A percentile compares a stretch with the other conserved stretches of the same genome.
Evolutionary conservation across 2,888 invertebrate genomes (phyloP).

Genomic region (Flabesymbios commensalis): DNA sequence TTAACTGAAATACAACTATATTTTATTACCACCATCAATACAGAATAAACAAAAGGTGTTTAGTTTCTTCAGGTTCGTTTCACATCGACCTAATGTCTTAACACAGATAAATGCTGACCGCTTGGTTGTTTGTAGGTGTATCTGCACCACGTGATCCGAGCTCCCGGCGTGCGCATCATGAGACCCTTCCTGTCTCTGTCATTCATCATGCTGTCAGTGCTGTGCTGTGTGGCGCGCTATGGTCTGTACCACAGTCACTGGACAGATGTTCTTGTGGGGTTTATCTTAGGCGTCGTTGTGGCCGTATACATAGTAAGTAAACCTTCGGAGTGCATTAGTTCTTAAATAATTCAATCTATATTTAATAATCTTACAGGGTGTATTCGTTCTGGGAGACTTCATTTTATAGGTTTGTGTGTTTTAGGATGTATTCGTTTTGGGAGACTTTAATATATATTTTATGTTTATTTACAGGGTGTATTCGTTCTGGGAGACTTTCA

Average conservation of each 20-base stretch:
- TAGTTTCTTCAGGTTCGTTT: too few relatives aligned
- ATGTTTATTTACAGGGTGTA: too few relatives aligned
- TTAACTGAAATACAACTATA: too few relatives aligned
- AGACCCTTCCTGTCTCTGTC: conserved; percentile 62
- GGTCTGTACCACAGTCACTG: conserved; percentile 61
- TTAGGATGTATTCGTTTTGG: background rate
- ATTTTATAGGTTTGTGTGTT: background rate
- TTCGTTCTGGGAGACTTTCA: background rate
- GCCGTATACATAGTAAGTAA: conserved; percentile 61
- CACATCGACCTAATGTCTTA: too few relatives aligned
- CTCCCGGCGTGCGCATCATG: conserved; percentile 61
- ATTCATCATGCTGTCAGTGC: conserved; percentile 59
- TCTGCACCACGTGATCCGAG: conserved; percentile 61
- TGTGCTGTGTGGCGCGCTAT: conserved; percentile 61
- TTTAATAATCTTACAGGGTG: too few relatives aligned
- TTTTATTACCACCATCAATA: too few relatives aligned
- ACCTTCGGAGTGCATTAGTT: too few relatives aligned
- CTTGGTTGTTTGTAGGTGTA: too few relatives aligned
- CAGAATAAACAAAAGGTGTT: too few relatives aligned
- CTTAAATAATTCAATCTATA: too few relatives aligned
- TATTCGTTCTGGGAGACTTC: background rate
- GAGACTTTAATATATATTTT: too few relatives aligned
- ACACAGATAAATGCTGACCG: too few relatives aligned
- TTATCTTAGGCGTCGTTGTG: conserved; percentile 58
- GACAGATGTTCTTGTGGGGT: conserved; percentile 62